These are phyloP conservation scores for Phyllopteryx taeniolatus DNA, from an alignment of 2,113 vertebrate genomes.

Conservation along the genomic window DNA sequence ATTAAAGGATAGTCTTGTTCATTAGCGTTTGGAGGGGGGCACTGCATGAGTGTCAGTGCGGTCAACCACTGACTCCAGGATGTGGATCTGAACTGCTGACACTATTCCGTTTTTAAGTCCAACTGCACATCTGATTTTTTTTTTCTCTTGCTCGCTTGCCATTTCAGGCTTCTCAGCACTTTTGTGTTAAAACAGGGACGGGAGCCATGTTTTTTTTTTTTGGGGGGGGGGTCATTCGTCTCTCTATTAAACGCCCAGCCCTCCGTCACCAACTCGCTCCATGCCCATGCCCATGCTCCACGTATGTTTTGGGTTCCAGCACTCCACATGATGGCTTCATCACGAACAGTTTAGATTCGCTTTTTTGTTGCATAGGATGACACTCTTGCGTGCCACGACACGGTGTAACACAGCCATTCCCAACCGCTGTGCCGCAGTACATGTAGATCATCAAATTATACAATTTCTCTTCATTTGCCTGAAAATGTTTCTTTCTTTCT, in stretches of 20 bases:
- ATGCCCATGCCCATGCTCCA: not conserved
- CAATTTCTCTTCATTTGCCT: too few species aligned
- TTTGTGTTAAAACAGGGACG: conserved; percentile 41
- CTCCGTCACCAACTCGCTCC: not conserved
- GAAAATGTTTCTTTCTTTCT: too few species aligned
- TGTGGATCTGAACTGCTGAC: conserved; percentile 46
- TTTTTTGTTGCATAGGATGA: too few species aligned
- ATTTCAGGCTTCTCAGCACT: conserved; percentile 49
- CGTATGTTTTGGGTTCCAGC: not conserved
- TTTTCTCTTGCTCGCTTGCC: conserved; percentile 5
- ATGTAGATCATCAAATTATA: too few species aligned
- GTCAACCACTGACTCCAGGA: conserved; percentile 60
- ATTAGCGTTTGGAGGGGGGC: conserved; percentile 20
- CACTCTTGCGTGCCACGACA: too few species aligned
- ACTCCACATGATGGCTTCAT: not conserved
- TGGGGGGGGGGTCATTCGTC: not conserved
- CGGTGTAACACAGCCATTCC: too few species aligned
- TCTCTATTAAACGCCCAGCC: not conserved
- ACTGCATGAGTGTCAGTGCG: conserved; percentile 31
- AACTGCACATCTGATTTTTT: conserved; percentile 8
- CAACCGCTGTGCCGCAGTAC: too few species aligned
- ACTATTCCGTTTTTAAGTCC: conserved; percentile 25
- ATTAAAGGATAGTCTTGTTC: conserved; percentile 10
- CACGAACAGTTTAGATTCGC: not conserved
- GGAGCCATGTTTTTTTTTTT: not conserved